Conservation (phyloP, 2,888 invertebrate genomes). For the Dynastes maya region DNA sequence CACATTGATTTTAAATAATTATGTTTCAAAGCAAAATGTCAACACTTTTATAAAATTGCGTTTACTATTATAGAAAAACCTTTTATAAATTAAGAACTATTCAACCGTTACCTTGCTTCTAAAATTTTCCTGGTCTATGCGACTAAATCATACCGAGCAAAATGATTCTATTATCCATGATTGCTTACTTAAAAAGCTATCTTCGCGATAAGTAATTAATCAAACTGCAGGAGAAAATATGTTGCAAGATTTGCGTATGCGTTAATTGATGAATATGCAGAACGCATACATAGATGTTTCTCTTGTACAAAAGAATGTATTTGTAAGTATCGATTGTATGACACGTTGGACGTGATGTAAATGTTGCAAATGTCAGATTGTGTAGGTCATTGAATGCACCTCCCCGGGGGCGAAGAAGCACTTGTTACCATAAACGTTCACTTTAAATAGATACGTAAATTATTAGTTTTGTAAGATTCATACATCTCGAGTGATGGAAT, state of each 20-base stretch:
- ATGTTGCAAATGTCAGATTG: conserved; percentile 14
- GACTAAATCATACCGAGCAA: no score
- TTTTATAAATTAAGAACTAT: no score
- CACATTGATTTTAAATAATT: no score
- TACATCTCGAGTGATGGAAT: no score
- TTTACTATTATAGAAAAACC: no score
- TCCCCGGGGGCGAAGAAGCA: not conserved
- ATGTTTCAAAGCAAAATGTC: no score
- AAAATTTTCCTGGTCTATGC: no score
- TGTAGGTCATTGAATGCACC: not conserved
- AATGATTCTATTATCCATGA: no score
- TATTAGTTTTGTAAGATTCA: no score
- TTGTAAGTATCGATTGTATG: not conserved
- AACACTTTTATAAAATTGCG: no score
- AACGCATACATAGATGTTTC: not conserved
- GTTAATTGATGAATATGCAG: not conserved
- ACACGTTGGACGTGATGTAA: not conserved
- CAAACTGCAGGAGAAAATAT: not conserved
- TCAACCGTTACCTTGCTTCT: no score
- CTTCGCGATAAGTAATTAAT: not conserved
- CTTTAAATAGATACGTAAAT: not conserved
- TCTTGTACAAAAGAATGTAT: not conserved
- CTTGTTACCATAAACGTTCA: not conserved
- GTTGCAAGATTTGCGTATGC: not conserved
- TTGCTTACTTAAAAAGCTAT: not conserved